A percentile compares a stretch with the other conserved stretches of the same genome.
phyloP scores from a whole-genome alignment of 2,888 invertebrate species.

The Thecocarcelia acutangulata region DNA sequence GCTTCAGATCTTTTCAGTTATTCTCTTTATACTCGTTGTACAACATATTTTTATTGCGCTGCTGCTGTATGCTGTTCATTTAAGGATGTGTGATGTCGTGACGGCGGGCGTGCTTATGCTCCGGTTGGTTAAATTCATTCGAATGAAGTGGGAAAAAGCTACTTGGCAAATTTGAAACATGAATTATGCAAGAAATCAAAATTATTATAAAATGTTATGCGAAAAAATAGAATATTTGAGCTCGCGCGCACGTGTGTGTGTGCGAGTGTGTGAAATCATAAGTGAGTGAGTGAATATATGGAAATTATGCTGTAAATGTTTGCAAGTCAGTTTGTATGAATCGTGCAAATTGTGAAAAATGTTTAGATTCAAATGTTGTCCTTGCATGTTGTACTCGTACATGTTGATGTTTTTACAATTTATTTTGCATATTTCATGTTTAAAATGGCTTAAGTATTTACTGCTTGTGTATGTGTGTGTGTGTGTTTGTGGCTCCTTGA shows the following conservation, averaged over 20 bases:
- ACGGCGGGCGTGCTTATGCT: constrained; percentile 8
- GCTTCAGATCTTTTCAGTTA: constrained; percentile 5
- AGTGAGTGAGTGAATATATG: constrained; percentile 6
- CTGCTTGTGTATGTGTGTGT: background rate
- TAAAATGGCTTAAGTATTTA: constrained; percentile 45
- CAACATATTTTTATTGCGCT: constrained; percentile 7
- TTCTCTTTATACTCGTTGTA: background rate
- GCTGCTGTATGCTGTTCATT: constrained; percentile 18
- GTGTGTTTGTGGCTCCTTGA: background rate
- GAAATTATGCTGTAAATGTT: constrained; percentile 24
- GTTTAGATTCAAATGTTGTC: constrained; percentile 31
- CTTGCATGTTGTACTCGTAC: constrained; percentile 15
- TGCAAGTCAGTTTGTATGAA: constrained; percentile 19
- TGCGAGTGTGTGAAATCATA: background rate
- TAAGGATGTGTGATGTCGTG: constrained; percentile 23
- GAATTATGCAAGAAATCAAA: constrained; percentile 62
- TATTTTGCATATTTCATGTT: constrained; percentile 61
- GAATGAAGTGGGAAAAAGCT: constrained; percentile 20
- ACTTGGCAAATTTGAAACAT: constrained; percentile 47
- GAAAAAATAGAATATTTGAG: constrained; percentile 5
- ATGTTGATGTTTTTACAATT: constrained; percentile 41
- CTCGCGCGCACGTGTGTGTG: too few relatives aligned
- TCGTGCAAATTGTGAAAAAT: constrained; percentile 21
- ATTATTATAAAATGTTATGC: constrained; percentile 22
- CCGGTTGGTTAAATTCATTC: constrained; percentile 15